Base-by-base conservation (phyloP, 2,888 invertebrate species). In the Thyatira batis region DNA sequence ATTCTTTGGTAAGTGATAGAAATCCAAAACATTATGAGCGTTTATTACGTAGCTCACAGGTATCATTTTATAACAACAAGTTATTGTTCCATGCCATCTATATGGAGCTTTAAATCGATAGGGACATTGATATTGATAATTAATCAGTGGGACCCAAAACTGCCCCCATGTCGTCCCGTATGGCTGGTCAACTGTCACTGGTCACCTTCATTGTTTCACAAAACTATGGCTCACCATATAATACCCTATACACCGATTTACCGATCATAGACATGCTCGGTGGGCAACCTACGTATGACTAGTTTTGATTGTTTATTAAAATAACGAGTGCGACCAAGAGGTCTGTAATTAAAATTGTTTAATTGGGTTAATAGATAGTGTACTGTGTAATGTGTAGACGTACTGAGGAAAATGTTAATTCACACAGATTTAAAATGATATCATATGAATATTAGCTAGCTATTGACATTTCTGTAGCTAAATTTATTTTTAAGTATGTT, bases 81-180 rank as follows among this genome's bases (percentile, higher is more conserved):
- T 54, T 53, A 53, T 49, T 55, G 51, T 49, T 50, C 25, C n/a
- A n/a, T n/a, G n/a, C n/a, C n/a, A n/a, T n/a, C n/a, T 3, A 23
- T 23, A 4, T 23, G 6, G 6, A 23, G 23, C 3, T 4, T 6
- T 4, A 23, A 23, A 23, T 23, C 23, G 6, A 23, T 6, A 23
- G 23, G 23, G 23, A 23, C 23, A 4, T 23, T 4, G 23, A 6
- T 23, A 17, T 39, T 17, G 39, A 45, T 51, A 46, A 66, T 66
- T 55, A 58, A 66, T 66, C 60, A 66, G 49, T 49, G 48, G 23
- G 53, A 39, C 33, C 50, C 20, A 51, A 50, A 51, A 52, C 46
- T 52, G n/a, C 44, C 50, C 56, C 61, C 60, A 59, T 53, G 58
- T 60, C 62, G 71, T 60, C 73, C 71, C 72, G 69, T 70, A 71